Base-by-base conservation (phyloP, 37 sponge, comb jelly and placozoan species). In the Petrosia ficiformis region DNA sequence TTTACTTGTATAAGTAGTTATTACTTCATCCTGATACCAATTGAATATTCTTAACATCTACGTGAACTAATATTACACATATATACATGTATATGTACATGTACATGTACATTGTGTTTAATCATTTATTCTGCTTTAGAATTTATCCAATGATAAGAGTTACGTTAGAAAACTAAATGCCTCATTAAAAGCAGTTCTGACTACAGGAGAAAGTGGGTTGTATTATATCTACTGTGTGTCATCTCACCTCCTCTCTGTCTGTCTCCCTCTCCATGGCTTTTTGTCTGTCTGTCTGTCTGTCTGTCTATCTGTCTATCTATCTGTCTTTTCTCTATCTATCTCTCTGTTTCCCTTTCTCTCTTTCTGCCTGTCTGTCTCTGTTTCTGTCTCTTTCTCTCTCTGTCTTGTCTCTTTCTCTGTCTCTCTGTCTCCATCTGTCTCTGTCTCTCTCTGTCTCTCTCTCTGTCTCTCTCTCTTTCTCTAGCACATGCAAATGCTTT, bases 141-240 rank as follows among this genome's bases (percentile, higher is more conserved):
- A 71, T 71, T 59, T 89, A 14, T 79, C 76, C 29, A 42, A 39
- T 44, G 85, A 89, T 77, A 89, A 89, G 79, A 80, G 80, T 22
- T 61, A 74, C n/a, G 81, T 89, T 21, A 71, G 80, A 59, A 89
- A 84, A 60, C 24, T 89, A 73, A 75, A 71, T 5, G 71, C 74
- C 19, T 70, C 85, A 5, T 11, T 89, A 34, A 84, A 80, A 75
- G 85, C 80, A 39, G 66, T 84, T 37, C 33, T 65, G 42, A 79
- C 61, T 35, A 33, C 74, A 67, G 85, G 90, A 54, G 90, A 89
- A 65, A 64, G 90, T 89, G 25, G 38, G 83, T 32, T n/a, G 56
- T 14, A 22, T 16, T 30, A 57, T 44, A 25, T 44, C 3, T 14
- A 0, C 2, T 37, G 43, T 25, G 21, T 6, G 56, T 42, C 48